A percentile compares a stretch with the other conserved stretches of the same genome.
Evolutionary conservation across 2,113 vertebrate species (phyloP).

Genomic region (Scalopus aquaticus): DNA sequence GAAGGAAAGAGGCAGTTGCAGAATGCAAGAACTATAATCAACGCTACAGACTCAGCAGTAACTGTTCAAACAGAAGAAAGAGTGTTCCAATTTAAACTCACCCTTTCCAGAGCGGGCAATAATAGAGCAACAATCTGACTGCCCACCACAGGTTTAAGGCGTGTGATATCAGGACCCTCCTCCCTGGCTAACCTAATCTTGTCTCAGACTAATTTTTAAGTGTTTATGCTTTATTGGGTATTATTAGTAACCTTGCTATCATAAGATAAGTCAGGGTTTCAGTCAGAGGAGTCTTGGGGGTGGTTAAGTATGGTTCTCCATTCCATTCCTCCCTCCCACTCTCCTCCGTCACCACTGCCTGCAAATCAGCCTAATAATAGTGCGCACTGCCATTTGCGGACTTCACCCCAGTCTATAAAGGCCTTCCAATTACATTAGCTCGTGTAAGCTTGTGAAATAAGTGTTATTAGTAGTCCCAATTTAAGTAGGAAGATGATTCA

Average conservation of each 20-base stretch:
- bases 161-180: slow-evolving; percentile 35
- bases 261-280: slow-evolving; percentile 30
- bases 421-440: not conserved
- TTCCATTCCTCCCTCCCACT: slow-evolving; percentile 10
- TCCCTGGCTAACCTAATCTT: not conserved
- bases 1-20: slow-evolving; percentile 48
- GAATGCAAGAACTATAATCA: slow-evolving; percentile 72
- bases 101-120: slow-evolving; percentile 57
- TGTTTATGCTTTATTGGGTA: not conserved
- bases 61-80: slow-evolving; percentile 30
- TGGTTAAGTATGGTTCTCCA: slow-evolving; percentile 24
- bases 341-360: not conserved
- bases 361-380: not conserved
- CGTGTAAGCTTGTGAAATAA: not conserved
- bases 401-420: not conserved
- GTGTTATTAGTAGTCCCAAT: not conserved
- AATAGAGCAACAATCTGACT: slow-evolving; percentile 32
- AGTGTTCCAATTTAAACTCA: slow-evolving; percentile 41
- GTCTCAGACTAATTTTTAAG: slow-evolving; percentile 47
- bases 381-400: not conserved
- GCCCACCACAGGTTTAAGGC: slow-evolving; percentile 40
- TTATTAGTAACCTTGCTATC: slow-evolving; percentile 46
- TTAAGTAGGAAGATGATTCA: slow-evolving; percentile 8
- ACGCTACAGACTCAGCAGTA: slow-evolving; percentile 25
- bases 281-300: not conserved